Percentiles rank a stretch among this genome's conserved stretches.
These are phyloP conservation scores for Drosophila tsacasi DNA, from an alignment of 1,140 invertebrate genomes.

Conservation along the genomic window DNA sequence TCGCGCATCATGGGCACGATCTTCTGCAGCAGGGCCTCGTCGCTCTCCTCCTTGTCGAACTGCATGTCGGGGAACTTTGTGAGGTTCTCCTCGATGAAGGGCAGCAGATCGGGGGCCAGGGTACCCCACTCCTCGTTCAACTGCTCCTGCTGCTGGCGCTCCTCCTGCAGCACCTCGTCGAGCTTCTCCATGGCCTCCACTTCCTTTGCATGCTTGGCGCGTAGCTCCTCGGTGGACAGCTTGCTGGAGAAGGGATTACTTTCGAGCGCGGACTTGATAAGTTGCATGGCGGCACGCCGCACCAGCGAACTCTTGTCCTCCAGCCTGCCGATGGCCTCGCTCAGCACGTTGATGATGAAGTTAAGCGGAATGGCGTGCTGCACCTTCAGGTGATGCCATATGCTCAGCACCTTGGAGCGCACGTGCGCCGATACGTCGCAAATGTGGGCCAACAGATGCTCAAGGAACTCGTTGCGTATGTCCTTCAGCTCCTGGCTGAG, in stretches of 20 bases:
- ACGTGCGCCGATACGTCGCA: constrained; percentile 94
- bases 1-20: constrained; percentile 59
- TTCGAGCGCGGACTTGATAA: constrained; percentile 91
- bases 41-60: constrained; percentile 76
- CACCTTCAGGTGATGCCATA: constrained; percentile 90
- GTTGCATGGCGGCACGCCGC: constrained; percentile 91
- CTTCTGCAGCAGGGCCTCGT: constrained; percentile 61
- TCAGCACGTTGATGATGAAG: constrained; percentile 88
- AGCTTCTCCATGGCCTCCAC: constrained; percentile 87
- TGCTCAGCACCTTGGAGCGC: constrained; percentile 91
- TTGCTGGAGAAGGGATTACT: constrained; percentile 90
- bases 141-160: constrained; percentile 81
- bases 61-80: constrained; percentile 59
- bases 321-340: constrained; percentile 89
- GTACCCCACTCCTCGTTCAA: constrained; percentile 82
- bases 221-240: constrained; percentile 87
- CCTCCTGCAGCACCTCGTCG: constrained; percentile 86
- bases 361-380: constrained; percentile 90
- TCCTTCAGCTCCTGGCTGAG: constrained; percentile 88
- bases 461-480: constrained; percentile 90
- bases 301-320: constrained; percentile 92
- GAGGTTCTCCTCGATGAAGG: constrained; percentile 84
- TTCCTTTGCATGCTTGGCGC: constrained; percentile 87
- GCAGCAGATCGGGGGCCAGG: constrained; percentile 80
- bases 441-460: constrained; percentile 92